Base-by-base conservation (phyloP, 2,113 vertebrate genomes). In the Psittacara wagleri region DNA sequence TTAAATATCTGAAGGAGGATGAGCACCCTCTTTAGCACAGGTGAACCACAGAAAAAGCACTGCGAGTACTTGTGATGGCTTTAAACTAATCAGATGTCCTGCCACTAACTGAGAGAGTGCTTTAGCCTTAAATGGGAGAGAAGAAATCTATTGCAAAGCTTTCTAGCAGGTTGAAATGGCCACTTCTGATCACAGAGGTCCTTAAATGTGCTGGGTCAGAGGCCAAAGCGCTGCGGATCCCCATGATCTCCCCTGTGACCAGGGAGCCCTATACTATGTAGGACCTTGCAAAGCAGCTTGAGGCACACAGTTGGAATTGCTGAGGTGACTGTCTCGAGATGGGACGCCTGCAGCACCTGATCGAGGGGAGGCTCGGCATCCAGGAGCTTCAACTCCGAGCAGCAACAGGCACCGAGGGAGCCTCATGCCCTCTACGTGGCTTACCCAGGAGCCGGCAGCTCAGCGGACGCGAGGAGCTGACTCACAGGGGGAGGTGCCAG, bases 241-340 rank as follows among this genome's bases (percentile, higher is more conserved):
- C 14, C 2, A 0, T 24, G 14, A 3, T 33, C 55, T 49, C 12
- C 48, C 48, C 22, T 0, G 4, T 35, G 25, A 20, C 27, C 1
- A 2, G 12, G 64, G 22, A 81, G 1, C 29, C 25, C 35, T 4
- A 7, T 49, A 31, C 31, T 8, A 1, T 4, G 52, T 49, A 83
- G 10, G 5, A 1, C 11, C 23, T 62, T 43, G 13, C 15, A 57
- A 68, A 72, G 64, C 29, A 52, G 20, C 35, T 73, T 0, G 0
- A 61, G 49, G 25, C 51, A n/a, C 1, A 0, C 23, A 24, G 25
- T 20, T 67, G 72, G 46, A 29, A 44, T 44, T 44, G 44, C 44
- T 44, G 44, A 44, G 44, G 44, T 44, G 44, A 44, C 44, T 44
- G 18, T 44, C 44, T 44, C 44, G 8, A 44, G 44, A 44, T 9